phyloP scores from a whole-genome alignment of 1,140 invertebrate species.

The Glossosoma conforme region DNA sequence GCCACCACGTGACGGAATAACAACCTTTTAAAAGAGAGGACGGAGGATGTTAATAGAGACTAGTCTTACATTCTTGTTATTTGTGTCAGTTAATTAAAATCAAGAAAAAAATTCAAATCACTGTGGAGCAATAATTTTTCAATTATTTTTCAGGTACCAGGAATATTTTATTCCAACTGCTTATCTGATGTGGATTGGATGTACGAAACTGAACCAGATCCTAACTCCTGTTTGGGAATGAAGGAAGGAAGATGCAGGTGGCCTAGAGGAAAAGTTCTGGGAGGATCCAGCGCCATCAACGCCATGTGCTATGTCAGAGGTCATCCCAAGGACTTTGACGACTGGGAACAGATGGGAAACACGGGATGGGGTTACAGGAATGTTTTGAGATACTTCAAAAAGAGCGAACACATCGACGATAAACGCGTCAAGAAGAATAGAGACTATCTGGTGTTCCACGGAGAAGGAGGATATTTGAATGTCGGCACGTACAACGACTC shows the following conservation, averaged over 20 bases:
- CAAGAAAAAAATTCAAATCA: too few species aligned
- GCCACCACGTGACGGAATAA: too few species aligned
- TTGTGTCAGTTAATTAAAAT: too few species aligned
- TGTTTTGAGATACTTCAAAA: constrained; percentile 45
- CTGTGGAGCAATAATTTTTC: neutral
- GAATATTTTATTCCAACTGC: constrained; percentile 3
- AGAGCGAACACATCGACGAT: constrained; percentile 59
- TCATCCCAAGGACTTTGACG: constrained; percentile 60
- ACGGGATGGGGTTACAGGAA: constrained; percentile 46
- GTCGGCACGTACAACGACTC: constrained; percentile 57
- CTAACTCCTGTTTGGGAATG: constrained; percentile 38
- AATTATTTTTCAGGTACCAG: constrained; percentile 10
- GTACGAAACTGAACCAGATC: constrained; percentile 50
- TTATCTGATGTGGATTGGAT: constrained; percentile 49
- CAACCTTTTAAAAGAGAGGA: too few species aligned
- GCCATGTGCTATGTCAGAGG: constrained; percentile 65
- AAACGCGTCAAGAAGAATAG: constrained; percentile 49
- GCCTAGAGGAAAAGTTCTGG: constrained; percentile 55
- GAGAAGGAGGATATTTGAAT: constrained; percentile 67
- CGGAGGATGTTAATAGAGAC: too few species aligned
- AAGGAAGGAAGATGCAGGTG: constrained; percentile 42
- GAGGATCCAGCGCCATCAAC: constrained; percentile 61
- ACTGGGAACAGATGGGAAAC: constrained; percentile 49
- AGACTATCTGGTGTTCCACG: constrained; percentile 54
- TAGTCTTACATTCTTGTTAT: too few species aligned